phyloP scores from a whole-genome alignment of 2,113 vertebrate genomes.

The Indicator indicator region DNA sequence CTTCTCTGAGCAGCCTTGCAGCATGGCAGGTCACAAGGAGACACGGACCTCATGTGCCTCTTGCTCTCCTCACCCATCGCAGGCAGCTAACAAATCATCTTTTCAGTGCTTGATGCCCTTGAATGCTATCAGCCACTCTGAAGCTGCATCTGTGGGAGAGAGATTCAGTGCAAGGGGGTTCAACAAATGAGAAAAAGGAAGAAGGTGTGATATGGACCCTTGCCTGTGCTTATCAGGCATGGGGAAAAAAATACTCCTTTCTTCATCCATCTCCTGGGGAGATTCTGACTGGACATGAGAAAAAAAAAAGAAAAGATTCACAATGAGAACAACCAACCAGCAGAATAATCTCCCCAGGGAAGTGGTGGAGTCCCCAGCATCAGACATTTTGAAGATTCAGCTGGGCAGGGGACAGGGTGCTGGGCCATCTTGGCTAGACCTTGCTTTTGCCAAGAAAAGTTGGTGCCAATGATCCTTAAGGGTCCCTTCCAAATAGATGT shows the following conservation, averaged over 20 bases:
- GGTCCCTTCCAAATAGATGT: neutral
- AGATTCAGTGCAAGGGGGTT: too few species aligned
- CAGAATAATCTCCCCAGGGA: neutral
- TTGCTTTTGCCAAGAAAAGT: neutral
- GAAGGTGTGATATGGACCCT: neutral
- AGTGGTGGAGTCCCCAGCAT: neutral
- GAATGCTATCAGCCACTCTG: neutral
- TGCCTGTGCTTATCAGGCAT: neutral
- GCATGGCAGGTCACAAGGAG: neutral
- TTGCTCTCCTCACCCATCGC: neutral
- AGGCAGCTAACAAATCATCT: neutral
- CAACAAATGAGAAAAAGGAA: neutral
- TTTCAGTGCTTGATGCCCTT: neutral
- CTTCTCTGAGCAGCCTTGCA: neutral
- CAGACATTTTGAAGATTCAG: neutral
- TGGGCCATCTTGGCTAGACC: neutral
- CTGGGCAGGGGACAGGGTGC: neutral
- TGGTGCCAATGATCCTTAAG: neutral
- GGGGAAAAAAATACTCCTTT: neutral
- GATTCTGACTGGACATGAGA: neutral
- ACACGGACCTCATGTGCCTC: accelerated
- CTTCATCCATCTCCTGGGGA: neutral
- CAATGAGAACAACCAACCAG: neutral
- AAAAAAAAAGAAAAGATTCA: neutral
- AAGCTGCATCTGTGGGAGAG: neutral